Base-by-base conservation (phyloP, 2,888 invertebrate species). In the Xanthia togata region DNA sequence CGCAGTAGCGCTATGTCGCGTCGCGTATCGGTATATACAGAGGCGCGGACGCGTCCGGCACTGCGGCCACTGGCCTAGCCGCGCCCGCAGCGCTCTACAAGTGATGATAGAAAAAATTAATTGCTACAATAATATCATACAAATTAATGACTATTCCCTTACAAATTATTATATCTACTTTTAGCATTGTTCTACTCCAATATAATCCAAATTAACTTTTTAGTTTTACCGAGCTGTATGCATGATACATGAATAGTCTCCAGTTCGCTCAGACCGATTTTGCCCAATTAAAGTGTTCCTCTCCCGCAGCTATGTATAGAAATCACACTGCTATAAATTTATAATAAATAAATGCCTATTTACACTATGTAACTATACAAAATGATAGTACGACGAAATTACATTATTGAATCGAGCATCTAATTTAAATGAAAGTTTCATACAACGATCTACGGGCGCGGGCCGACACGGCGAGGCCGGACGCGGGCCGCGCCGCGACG, bases 341-440 rank as follows among this genome's bases (percentile, higher is more conserved):
- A 96, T 96, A 96, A 96, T 96, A 96, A 96, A 96, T 96, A 96
- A 96, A 96, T 96, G 96, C 96, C 96, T 96, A 96, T 96, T 96
- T 96, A 96, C 96, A 96, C 96, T 96, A 96, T 95, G 95, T 95
- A 94, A 94, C 96, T 96, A 96, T 96, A 96, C 96, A 96, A 96
- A 96, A 96, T 94, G 96, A 96, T 95, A 96, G 95, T 95, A 95
- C 95, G 95, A 94, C 94, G 90, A 96, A 95, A 95, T 95, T 94
- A 96, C 96, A 95, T 92, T 93, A 94, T 95, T 92, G 93, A 94
- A 94, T 94, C 93, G 95, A 95, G 96, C 96, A 92, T 94, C 96
- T 96, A 96, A 93, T 94, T 93, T 89, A 92, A 96, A 95, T 92
- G 91, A 93, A 94, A 94, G 92, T 91, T 93, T 93, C 92, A 94